Conservation (phyloP, 2,113 vertebrate species). For the Gadus macrocephalus region DNA sequence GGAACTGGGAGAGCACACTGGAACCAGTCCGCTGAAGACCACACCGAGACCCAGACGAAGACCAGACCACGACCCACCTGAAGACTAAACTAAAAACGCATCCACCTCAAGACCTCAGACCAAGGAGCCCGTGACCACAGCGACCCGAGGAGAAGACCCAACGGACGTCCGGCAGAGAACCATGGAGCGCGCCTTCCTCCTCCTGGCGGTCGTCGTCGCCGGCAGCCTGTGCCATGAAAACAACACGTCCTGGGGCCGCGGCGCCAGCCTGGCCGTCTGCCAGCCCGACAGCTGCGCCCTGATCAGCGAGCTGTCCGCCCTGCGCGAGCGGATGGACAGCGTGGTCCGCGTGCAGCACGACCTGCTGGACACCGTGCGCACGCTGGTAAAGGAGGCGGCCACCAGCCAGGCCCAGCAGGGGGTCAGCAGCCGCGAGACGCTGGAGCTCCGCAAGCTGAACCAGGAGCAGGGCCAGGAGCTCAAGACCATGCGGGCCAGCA, state of each 20-base stretch:
- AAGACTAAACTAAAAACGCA: too few species aligned
- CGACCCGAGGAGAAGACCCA: too few species aligned
- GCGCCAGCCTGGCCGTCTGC: constrained; percentile 23
- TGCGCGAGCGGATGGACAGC: constrained; percentile 22
- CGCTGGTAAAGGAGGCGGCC: constrained; percentile 9
- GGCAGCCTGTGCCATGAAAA: constrained; percentile 21
- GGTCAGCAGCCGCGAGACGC: not conserved
- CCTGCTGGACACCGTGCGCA: not conserved
- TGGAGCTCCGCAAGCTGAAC: constrained; percentile 2
- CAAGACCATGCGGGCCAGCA: not conserved
- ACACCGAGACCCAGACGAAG: too few species aligned
- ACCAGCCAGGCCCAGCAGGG: not conserved
- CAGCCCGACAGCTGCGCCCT: constrained; percentile 44
- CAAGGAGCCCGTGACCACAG: too few species aligned
- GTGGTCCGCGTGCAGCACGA: not conserved
- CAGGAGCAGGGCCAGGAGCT: not conserved
- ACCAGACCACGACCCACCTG: too few species aligned
- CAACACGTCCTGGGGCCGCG: constrained; percentile 16
- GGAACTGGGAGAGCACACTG: too few species aligned
- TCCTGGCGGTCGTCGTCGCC: constrained; percentile 20
- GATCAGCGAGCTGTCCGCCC: constrained; percentile 29
- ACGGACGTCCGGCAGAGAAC: too few species aligned
- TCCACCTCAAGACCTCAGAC: too few species aligned
- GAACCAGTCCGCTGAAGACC: too few species aligned
- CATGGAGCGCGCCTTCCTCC: not conserved